A percentile compares a stretch with the other conserved stretches of the same genome.
Conservation (phyloP, 2,888 invertebrate species). For the Troilus luridus region DNA sequence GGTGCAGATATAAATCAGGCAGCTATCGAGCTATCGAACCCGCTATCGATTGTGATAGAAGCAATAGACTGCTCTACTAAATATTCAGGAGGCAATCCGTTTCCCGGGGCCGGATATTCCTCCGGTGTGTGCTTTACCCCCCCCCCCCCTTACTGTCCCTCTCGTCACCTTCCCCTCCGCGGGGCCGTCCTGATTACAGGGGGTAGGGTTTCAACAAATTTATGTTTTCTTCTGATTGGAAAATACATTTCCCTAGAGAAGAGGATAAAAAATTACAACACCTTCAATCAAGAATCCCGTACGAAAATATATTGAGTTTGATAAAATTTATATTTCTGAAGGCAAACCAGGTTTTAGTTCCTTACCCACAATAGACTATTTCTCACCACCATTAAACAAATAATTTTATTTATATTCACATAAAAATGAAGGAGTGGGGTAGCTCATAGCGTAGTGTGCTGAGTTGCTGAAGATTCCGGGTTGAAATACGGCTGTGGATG, state of each 20-base stretch:
- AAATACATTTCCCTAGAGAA: neutral
- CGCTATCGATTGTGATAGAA: slow-evolving; percentile 18
- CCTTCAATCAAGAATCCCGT: neutral
- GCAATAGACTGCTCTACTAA: slow-evolving; percentile 33
- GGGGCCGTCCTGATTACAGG: neutral
- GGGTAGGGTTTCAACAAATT: neutral
- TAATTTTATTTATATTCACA: too few relatives aligned
- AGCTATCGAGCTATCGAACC: slow-evolving; percentile 24
- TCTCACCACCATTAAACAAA: too few relatives aligned
- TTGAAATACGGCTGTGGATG: too few relatives aligned
- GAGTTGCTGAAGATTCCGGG: too few relatives aligned
- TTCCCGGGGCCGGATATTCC: slow-evolving; percentile 2
- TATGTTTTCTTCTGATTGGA: slow-evolving; percentile 12
- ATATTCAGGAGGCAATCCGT: slow-evolving; percentile 36
- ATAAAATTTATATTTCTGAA: neutral
- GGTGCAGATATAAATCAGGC: neutral
- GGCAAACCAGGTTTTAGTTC: neutral
- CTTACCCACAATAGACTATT: too few relatives aligned
- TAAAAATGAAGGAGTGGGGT: too few relatives aligned
- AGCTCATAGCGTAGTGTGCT: too few relatives aligned
- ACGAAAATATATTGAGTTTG: neutral
- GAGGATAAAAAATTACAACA: neutral
- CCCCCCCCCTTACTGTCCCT: neutral
- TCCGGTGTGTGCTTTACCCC: slow-evolving; percentile 8
- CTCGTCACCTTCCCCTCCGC: neutral